Conservation (phyloP, 2,113 vertebrate genomes). For the Rattus rattus region DNA sequence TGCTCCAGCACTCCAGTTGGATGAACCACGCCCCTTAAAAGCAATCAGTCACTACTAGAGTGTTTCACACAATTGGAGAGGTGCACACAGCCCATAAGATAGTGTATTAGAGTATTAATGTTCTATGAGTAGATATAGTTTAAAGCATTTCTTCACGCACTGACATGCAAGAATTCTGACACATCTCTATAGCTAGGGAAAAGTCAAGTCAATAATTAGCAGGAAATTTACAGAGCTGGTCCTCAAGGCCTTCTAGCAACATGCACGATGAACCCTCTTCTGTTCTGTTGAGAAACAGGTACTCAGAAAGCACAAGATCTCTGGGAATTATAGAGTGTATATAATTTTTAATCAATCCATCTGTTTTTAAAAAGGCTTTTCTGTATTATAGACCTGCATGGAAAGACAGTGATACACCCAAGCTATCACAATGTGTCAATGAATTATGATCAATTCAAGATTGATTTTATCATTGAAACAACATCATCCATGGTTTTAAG, state of each 20-base stretch:
- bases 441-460: slow-evolving; percentile 58
- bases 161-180: background rate
- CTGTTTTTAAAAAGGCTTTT: slow-evolving; percentile 11
- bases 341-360: slow-evolving; percentile 45
- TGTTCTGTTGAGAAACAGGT: background rate
- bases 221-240: background rate
- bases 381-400: background rate
- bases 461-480: slow-evolving; percentile 71
- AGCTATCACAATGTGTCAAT: background rate
- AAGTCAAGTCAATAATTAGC: background rate
- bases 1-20: background rate
- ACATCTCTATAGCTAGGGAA: background rate
- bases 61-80: background rate
- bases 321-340: slow-evolving; percentile 4
- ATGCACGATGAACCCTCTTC: background rate
- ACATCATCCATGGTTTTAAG: slow-evolving; percentile 46
- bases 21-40: background rate
- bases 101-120: background rate
- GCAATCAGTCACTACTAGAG: background rate
- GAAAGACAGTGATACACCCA: background rate
- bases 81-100: background rate
- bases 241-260: background rate
- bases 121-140: background rate
- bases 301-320: background rate
- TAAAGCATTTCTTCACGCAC: background rate